Percentiles rank a stretch among this genome's conserved stretches.
phyloP scores from a whole-genome alignment of 1,140 invertebrate genomes.

The Gerris buenoi region DNA sequence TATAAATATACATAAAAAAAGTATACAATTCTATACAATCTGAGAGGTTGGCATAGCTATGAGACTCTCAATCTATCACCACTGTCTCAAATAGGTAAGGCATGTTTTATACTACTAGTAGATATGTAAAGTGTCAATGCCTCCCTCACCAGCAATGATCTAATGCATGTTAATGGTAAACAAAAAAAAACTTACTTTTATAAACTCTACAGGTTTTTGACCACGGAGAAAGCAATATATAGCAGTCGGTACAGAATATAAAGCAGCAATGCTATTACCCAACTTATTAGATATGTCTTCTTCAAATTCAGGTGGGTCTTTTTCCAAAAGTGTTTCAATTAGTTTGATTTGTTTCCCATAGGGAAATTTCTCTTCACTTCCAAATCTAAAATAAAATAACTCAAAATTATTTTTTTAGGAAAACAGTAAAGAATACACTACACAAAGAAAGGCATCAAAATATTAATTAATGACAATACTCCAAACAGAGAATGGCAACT shows the following conservation, averaged over 20 bases:
- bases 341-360: slow-evolving; percentile 36
- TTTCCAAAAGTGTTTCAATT: slow-evolving; percentile 34
- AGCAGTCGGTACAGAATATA: slow-evolving; percentile 58
- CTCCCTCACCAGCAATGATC: too few relatives aligned
- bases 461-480: too few relatives aligned
- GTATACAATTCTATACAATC: too few relatives aligned
- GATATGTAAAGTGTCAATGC: too few relatives aligned
- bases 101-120: too few relatives aligned
- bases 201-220: slow-evolving; percentile 33
- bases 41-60: too few relatives aligned
- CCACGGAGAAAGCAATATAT: slow-evolving; percentile 55
- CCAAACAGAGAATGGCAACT: too few relatives aligned
- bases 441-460: not conserved
- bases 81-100: too few relatives aligned
- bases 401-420: not conserved
- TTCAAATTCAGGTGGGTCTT: slow-evolving; percentile 26
- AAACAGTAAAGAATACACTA: slow-evolving; percentile 2
- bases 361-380: slow-evolving; percentile 23
- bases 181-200: not conserved
- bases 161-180: too few relatives aligned
- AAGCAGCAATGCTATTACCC: slow-evolving; percentile 46
- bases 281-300: slow-evolving; percentile 39
- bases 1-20: too few relatives aligned
- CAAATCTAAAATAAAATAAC: slow-evolving; percentile 9
- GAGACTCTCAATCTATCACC: too few relatives aligned